Base-by-base conservation (phyloP, 2,797 vertebrate genomes). In the Pachyuromys duprasi region DNA sequence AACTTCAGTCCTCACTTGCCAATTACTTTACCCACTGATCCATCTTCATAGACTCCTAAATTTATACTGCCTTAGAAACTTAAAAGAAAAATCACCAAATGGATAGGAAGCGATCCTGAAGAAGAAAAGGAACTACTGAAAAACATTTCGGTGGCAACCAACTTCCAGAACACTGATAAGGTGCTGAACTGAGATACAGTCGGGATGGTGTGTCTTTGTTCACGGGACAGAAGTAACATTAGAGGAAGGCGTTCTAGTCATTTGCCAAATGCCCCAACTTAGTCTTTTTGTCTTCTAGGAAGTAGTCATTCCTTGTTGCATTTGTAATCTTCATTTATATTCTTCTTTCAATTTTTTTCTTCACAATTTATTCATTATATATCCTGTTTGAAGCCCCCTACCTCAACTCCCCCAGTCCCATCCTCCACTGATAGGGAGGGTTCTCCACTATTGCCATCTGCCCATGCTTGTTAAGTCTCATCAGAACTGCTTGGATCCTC, bases 1-100 rank as follows among this genome's bases (percentile, higher is more conserved):
- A 28, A 14, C 57, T 26, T 69, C 12, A 26, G 12, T 26, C 17
- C 12, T 17, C 62, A 45, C 17, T 22, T 84, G 62, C 11, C 62
- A 84, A 14, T 62, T 67, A 49, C 81, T 67, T 84, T 84, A n/a
- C 33, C 28, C 18, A 33, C 15, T n/a, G 62, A 14, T 6, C 62
- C 62, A 45, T 18, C 18, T n/a, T 22, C 5, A 31, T 49, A 65
- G 39, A 49, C 2, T 3, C 9, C 15, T 33, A 65, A 33, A 33
- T 33, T 14, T 80, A 36, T 14, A 42, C 81, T 65, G 67, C 55
- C 24, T 22, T 26, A 67, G n/a, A 90, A 8, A 36, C 15, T 75
- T 69, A 79, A 74, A 24, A 20, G 65, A 86, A 97, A 74, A 80
- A 39, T 72, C 24, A 70, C 67, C 78, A 93, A 5, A 49, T n/a